Evolutionary conservation across 2,888 invertebrate species (phyloP).

Genomic region (Pherbina coryleti): DNA sequence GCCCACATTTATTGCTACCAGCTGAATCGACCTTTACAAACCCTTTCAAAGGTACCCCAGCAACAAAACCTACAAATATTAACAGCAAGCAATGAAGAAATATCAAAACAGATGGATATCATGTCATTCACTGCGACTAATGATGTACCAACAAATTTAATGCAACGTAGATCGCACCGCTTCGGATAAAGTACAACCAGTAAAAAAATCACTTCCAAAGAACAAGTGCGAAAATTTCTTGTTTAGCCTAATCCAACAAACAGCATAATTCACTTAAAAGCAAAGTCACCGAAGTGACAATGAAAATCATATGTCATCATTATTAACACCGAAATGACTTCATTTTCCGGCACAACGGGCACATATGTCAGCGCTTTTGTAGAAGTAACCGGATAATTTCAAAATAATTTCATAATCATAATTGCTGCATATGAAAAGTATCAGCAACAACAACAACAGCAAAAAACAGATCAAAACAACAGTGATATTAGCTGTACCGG

Average conservation of each 20-base stretch:
- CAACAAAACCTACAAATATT: slow-evolving; percentile 19
- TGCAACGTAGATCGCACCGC: slow-evolving; percentile 53
- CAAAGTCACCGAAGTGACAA: slow-evolving; percentile 58
- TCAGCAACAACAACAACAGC: slow-evolving; percentile 35
- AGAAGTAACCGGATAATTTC: slow-evolving; percentile 65
- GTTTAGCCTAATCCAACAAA: slow-evolving; percentile 47
- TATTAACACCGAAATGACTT: slow-evolving; percentile 69
- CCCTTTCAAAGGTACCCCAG: slow-evolving; percentile 24
- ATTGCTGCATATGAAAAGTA: slow-evolving; percentile 37
- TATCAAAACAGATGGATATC: slow-evolving; percentile 51
- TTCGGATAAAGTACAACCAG: background rate
- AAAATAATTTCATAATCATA: slow-evolving; percentile 68
- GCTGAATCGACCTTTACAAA: slow-evolving; percentile 28
- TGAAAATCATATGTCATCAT: slow-evolving; percentile 70
- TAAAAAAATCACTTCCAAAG: slow-evolving; percentile 21
- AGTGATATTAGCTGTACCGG: slow-evolving; percentile 21
- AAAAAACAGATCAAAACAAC: background rate
- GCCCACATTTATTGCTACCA: slow-evolving; percentile 26
- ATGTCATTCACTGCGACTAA: slow-evolving; percentile 58
- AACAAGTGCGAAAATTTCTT: slow-evolving; percentile 39
- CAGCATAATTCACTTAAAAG: slow-evolving; percentile 63
- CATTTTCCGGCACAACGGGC: slow-evolving; percentile 63
- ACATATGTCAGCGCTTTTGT: slow-evolving; percentile 60
- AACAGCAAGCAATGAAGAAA: slow-evolving; percentile 32
- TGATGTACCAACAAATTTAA: slow-evolving; percentile 67